Percentiles rank a stretch among this genome's conserved stretches.
Evolutionary conservation across 1,140 invertebrate species (phyloP).

Genomic region (Ceratosolen fusciceps): DNA sequence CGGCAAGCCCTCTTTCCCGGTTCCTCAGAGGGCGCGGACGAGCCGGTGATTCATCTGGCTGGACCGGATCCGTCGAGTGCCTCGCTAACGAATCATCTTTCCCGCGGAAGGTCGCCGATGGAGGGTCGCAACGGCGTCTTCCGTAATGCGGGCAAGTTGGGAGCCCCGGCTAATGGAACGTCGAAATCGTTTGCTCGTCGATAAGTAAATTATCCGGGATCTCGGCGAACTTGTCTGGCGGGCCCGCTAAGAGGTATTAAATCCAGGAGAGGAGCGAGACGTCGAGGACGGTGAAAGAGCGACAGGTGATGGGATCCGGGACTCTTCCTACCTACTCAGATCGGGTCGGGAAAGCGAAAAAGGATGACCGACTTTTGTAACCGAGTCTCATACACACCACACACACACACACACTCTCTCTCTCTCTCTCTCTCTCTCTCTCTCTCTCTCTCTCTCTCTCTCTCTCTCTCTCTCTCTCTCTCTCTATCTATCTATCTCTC

Average conservation of each 20-base stretch:
- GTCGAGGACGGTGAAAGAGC: constrained; percentile 9
- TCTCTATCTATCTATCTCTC: no score
- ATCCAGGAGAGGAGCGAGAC: constrained; percentile 34
- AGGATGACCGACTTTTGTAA: constrained; percentile 37
- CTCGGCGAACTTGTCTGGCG: constrained; percentile 32
- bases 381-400: no score
- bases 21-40: no score
- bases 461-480: no score
- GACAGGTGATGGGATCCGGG: constrained; percentile 35
- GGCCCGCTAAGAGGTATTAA: constrained; percentile 50
- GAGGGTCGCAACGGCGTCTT: constrained; percentile 33
- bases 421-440: no score
- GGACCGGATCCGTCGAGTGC: background rate
- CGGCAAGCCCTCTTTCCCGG: background rate
- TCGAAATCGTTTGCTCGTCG: constrained; percentile 56
- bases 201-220: constrained; percentile 62
- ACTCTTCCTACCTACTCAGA: constrained; percentile 4
- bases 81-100: constrained; percentile 53
- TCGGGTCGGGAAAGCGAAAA: constrained; percentile 33
- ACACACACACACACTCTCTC: no score
- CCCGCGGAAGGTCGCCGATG: constrained; percentile 18
- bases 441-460: no score
- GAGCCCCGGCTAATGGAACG: constrained; percentile 53
- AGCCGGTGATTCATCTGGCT: background rate
- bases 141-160: background rate